Percentiles rank a stretch among this genome's conserved stretches.
Conservation (phyloP, 2,888 invertebrate species). For the Teleogryllus oceanicus region DNA sequence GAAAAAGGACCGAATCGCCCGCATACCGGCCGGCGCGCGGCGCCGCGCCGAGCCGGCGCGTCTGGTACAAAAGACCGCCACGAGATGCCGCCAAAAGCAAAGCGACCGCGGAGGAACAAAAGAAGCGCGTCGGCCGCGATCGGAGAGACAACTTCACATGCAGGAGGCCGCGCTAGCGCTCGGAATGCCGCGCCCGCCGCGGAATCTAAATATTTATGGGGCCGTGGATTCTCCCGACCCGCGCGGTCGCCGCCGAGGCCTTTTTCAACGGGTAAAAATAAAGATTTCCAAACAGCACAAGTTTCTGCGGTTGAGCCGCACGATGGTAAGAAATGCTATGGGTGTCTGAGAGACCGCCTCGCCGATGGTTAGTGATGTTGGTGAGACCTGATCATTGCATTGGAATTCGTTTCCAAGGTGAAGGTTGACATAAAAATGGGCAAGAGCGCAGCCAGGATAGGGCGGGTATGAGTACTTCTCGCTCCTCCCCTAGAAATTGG, state of each 20-base stretch:
- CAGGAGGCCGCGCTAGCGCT: not conserved
- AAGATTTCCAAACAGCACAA: slow-evolving; percentile 36
- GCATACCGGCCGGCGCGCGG: not conserved
- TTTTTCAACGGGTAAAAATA: too few relatives aligned
- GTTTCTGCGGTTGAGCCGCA: not conserved
- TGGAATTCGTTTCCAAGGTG: too few relatives aligned
- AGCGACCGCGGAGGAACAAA: not conserved
- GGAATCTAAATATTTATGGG: slow-evolving; percentile 4
- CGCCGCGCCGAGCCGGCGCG: not conserved
- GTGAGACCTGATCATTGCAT: too few relatives aligned
- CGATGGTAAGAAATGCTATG: not conserved
- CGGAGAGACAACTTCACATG: slow-evolving; percentile 18
- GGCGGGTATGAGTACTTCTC: too few relatives aligned
- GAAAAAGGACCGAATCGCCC: not conserved
- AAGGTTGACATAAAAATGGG: too few relatives aligned
- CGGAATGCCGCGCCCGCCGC: not conserved
- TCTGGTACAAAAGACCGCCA: not conserved
- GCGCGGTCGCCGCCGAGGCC: too few relatives aligned
- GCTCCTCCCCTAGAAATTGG: too few relatives aligned
- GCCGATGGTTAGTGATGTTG: too few relatives aligned
- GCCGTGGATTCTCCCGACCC: not conserved
- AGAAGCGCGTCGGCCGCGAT: slow-evolving; percentile 7
- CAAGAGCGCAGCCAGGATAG: too few relatives aligned
- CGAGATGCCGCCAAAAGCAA: not conserved
- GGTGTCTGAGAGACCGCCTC: not conserved